Evolutionary conservation across 2,888 invertebrate species (phyloP).

Genomic region (Proisotoma minuta): DNA sequence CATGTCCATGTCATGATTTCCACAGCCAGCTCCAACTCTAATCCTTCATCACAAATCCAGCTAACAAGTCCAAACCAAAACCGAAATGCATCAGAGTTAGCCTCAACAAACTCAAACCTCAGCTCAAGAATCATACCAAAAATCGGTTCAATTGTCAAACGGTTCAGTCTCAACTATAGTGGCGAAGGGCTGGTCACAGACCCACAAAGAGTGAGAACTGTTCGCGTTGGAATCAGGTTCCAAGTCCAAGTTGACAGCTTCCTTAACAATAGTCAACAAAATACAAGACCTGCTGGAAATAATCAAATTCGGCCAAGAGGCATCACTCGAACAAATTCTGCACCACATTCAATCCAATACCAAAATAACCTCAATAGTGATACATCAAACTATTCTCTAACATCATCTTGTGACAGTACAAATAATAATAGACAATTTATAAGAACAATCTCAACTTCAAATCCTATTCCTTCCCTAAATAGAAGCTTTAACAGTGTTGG

Average conservation of each 20-base stretch:
- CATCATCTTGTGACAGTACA: conserved; percentile 12
- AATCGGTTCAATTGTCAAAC: conserved; percentile 36
- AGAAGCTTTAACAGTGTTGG: neutral
- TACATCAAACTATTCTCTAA: conserved; percentile 11
- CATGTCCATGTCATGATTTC: conserved; percentile 8
- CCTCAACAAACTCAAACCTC: neutral
- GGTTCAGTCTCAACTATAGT: conserved; percentile 37
- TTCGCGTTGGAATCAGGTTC: conserved; percentile 36
- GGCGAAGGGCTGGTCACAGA: conserved; percentile 37
- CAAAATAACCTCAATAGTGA: neutral
- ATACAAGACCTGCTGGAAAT: neutral
- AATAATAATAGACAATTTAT: conserved; percentile 13
- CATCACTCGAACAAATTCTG: conserved; percentile 22
- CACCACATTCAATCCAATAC: conserved; percentile 18
- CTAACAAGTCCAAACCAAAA: neutral
- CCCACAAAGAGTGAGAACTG: conserved; percentile 27
- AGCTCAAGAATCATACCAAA: conserved; percentile 25
- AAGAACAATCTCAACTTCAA: neutral
- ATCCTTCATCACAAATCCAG: neutral
- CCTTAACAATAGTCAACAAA: conserved; percentile 14
- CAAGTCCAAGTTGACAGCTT: conserved; percentile 40
- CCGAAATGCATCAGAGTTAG: neutral
- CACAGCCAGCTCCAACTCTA: neutral
- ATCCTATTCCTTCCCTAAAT: neutral
- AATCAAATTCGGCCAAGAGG: conserved; percentile 16